Conservation (phyloP, 2,888 invertebrate species). For the Pomacea canaliculata region DNA sequence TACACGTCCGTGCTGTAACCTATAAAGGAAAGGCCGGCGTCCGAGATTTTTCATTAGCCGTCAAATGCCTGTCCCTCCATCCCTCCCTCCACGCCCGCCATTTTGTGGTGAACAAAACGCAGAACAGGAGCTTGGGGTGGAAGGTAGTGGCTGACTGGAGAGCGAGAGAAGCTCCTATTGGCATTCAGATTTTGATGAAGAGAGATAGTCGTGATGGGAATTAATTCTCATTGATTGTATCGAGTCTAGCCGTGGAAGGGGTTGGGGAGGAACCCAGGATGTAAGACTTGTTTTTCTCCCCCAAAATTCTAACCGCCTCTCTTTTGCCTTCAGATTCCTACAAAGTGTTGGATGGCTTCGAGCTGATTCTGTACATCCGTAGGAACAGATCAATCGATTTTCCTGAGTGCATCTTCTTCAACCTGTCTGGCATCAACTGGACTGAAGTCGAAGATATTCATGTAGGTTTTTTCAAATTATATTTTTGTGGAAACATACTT, state of each 20-base stretch:
- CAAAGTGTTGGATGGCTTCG: constrained; percentile 16
- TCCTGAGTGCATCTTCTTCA: constrained; percentile 10
- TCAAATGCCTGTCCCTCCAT: not conserved
- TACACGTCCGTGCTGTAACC: too few relatives aligned
- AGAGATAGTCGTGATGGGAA: too few relatives aligned
- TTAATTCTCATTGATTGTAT: too few relatives aligned
- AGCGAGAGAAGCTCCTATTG: too few relatives aligned
- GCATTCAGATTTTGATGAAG: too few relatives aligned
- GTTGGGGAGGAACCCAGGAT: too few relatives aligned
- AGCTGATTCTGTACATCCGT: constrained; percentile 1
- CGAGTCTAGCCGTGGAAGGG: too few relatives aligned
- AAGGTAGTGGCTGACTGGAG: too few relatives aligned
- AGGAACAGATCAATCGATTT: not conserved
- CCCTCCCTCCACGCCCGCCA: too few relatives aligned
- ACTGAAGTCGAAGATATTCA: constrained; percentile 1
- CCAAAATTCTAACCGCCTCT: too few relatives aligned
- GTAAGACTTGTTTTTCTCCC: too few relatives aligned
- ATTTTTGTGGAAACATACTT: too few relatives aligned
- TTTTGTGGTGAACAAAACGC: not conserved
- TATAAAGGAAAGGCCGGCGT: not conserved
- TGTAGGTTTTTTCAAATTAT: constrained; percentile 2
- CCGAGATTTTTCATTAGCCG: not conserved
- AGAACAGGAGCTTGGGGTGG: not conserved
- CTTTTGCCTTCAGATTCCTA: constrained; percentile 9
- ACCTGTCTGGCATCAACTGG: constrained; percentile 10